A percentile compares a stretch with the other conserved stretches of the same genome.
phyloP scores from a whole-genome alignment of 1,140 invertebrate genomes.

The Heliconius melpomene region DNA sequence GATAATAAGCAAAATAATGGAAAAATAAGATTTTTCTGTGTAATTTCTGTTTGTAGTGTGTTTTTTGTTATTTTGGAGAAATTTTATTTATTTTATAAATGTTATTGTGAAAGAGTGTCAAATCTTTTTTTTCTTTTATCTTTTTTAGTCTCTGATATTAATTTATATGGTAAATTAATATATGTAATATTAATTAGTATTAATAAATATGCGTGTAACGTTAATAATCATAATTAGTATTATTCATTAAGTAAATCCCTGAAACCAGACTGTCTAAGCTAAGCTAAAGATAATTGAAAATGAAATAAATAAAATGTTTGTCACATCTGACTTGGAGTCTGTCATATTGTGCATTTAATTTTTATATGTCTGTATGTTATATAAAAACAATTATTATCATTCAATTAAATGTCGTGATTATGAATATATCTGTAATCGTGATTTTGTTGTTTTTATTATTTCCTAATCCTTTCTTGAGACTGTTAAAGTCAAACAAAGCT shows the following conservation, averaged over 20 bases:
- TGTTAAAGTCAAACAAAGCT: no score
- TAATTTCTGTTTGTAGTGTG: not conserved
- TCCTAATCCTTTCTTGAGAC: not conserved
- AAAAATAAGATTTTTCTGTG: slow-evolving; percentile 14
- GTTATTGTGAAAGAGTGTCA: not conserved
- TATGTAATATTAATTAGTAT: no score
- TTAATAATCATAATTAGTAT: no score
- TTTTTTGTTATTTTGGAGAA: not conserved
- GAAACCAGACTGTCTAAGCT: no score
- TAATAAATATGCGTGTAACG: no score
- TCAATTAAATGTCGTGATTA: not conserved
- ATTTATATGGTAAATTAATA: no score
- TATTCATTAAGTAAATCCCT: no score
- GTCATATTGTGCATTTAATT: not conserved
- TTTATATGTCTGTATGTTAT: not conserved
- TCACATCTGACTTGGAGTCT: not conserved
- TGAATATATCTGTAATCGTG: not conserved
- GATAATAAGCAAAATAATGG: not conserved
- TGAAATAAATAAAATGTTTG: not conserved
- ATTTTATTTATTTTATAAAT: slow-evolving; percentile 9
- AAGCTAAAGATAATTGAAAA: no score
- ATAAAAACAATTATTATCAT: not conserved
- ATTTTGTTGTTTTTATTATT: not conserved
- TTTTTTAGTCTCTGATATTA: no score
- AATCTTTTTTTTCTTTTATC: not conserved